Conservation (phyloP, 2,113 vertebrate genomes). For the Bos javanicus region DNA sequence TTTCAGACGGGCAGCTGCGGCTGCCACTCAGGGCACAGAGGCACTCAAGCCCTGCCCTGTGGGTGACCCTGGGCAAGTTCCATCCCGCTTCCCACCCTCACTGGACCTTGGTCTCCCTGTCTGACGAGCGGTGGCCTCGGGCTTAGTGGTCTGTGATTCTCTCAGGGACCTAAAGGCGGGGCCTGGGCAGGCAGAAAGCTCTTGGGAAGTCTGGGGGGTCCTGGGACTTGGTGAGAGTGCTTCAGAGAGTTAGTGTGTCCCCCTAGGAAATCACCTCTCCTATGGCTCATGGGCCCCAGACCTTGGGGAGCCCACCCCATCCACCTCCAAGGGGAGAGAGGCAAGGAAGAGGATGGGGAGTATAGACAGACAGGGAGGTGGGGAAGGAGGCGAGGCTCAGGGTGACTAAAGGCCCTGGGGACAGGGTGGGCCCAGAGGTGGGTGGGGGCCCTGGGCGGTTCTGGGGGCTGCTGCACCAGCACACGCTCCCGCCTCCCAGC, state of each 20-base stretch:
- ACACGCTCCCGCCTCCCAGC: background rate
- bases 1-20: slow-evolving; percentile 60
- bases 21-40: slow-evolving; percentile 28
- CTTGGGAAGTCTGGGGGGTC: background rate
- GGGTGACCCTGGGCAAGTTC: slow-evolving; percentile 22
- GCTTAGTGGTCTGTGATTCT: background rate
- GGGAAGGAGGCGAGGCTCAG: background rate
- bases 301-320: background rate
- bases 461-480: background rate
- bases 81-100: background rate
- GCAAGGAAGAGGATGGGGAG: background rate
- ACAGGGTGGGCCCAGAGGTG: background rate
- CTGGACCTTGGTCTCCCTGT: background rate
- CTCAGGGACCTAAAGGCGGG: background rate
- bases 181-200: background rate
- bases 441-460: background rate
- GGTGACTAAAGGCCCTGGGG: background rate
- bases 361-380: background rate
- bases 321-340: background rate
- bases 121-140: background rate
- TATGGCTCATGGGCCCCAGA: fast-evolving
- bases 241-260: background rate
- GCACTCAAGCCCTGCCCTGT: slow-evolving; percentile 19
- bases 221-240: background rate
- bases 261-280: background rate